Base-by-base conservation (phyloP, 2,797 vertebrate genomes). In the Chloroceryle inda region DNA sequence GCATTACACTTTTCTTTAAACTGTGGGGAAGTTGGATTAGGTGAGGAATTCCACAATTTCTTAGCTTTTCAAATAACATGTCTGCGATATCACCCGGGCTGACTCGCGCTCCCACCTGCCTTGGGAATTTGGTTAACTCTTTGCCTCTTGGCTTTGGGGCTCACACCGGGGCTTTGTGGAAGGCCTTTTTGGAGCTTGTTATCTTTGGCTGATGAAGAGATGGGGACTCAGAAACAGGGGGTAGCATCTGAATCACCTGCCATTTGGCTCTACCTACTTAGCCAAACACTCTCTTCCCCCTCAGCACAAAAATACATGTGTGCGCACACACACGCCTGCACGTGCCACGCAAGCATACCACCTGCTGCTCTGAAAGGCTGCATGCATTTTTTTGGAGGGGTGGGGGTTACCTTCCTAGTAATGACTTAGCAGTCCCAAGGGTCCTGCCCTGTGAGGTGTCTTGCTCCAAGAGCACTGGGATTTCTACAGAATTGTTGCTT, bases 11-110 rank as follows among this genome's bases (percentile, higher is more conserved):
- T 95, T 97, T 96, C 96, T 97, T 97, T 97, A 97, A 97, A 93
- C 93, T 97, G 85, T 96, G 94, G 92, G 93, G 93, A 96, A 97
- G 96, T 94, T 97, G 95, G 95, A 97, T 97, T 97, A 97, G 93
- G 96, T 97, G 96, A 97, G 96, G 97, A 97, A 97, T 97, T 97
- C 95, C 96, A 96, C 92, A 88, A 88, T 97, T 96, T 94, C 96
- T 95, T 91, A 87, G 92, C 95, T 97, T 97, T 97, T 97, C 96
- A 97, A 96, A 97, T 97, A 97, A 96, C 94, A 92, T 96, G 94
- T 95, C 96, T 91, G 84, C 0, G 81, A 97, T 97, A 96, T 97
- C 96, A 86, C 89, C 62, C 80, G 16, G 66, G 8, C 92, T 85
- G 87, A 85, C 80, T 93, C 1, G 19, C 12, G 68, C 95, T 95